Evolutionary conservation across 2,888 invertebrate genomes (phyloP).

Genomic region (Drosophila fungiperda): DNA sequence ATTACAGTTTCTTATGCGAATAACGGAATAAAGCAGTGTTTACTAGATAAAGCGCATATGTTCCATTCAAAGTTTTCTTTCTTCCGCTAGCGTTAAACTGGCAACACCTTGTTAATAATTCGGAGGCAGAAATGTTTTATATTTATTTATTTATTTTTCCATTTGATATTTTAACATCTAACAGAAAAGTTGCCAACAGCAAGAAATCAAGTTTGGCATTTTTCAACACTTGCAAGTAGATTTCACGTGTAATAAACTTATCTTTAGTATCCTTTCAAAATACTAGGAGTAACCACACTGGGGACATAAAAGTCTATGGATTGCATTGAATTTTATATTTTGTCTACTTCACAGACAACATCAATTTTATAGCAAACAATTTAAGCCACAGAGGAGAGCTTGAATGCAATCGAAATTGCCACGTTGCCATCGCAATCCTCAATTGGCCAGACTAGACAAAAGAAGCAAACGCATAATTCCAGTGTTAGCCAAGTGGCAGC

Average conservation of each 20-base stretch:
- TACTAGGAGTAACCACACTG: background rate
- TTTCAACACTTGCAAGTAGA: background rate
- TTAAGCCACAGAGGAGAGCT: conserved; percentile 14
- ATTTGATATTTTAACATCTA: background rate
- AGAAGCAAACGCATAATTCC: conserved; percentile 51
- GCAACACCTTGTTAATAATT: background rate
- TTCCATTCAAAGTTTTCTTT: background rate
- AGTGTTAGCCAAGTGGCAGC: conserved; percentile 52
- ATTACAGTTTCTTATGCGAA: conserved; percentile 7
- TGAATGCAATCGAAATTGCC: conserved; percentile 18
- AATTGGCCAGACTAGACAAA: conserved; percentile 35
- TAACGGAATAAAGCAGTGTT: background rate
- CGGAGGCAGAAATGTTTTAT: background rate
- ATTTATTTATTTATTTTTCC: background rate
- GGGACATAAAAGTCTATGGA: background rate
- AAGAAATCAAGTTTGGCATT: background rate
- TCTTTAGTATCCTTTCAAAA: background rate
- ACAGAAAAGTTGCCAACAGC: background rate
- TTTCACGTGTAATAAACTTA: background rate
- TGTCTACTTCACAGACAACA: background rate
- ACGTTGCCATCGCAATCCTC: conserved; percentile 21
- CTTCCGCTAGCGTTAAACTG: background rate
- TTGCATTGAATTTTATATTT: conserved; percentile 3
- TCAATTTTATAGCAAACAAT: conserved; percentile 27
- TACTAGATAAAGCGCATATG: background rate